Conservation (phyloP, 2,797 vertebrate species). For the Mus minutoides region DNA sequence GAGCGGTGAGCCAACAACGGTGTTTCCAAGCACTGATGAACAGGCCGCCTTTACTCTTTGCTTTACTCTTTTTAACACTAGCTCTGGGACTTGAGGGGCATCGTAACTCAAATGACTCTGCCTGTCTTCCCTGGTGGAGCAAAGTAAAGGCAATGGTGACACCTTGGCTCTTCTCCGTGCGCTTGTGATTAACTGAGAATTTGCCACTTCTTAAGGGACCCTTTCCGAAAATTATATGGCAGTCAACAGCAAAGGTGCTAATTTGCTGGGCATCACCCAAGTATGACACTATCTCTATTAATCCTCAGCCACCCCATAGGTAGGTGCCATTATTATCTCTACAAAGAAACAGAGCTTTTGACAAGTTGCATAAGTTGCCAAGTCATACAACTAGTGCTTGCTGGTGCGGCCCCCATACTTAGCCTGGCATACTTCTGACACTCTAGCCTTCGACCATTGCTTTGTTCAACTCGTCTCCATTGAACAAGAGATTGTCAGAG, state of each 20-base stretch:
- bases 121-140: background rate
- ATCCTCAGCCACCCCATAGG: background rate
- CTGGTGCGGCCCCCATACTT: background rate
- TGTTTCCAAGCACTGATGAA: background rate
- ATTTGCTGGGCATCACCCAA: background rate
- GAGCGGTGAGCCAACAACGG: background rate
- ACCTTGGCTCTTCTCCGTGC: background rate
- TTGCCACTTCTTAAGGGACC: background rate
- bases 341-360: background rate
- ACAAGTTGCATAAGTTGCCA: background rate
- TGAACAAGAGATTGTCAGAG: background rate
- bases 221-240: background rate
- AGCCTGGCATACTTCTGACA: background rate
- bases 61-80: background rate
- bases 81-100: background rate
- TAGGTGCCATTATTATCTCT: background rate
- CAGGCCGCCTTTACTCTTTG: background rate
- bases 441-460: background rate
- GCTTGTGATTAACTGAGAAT: background rate
- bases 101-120: background rate
- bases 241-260: background rate
- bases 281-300: background rate
- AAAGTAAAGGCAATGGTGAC: background rate
- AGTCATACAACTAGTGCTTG: background rate
- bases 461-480: background rate